Evolutionary conservation across 2,888 invertebrate genomes (phyloP).

Genomic region (Drosophila birchii): DNA sequence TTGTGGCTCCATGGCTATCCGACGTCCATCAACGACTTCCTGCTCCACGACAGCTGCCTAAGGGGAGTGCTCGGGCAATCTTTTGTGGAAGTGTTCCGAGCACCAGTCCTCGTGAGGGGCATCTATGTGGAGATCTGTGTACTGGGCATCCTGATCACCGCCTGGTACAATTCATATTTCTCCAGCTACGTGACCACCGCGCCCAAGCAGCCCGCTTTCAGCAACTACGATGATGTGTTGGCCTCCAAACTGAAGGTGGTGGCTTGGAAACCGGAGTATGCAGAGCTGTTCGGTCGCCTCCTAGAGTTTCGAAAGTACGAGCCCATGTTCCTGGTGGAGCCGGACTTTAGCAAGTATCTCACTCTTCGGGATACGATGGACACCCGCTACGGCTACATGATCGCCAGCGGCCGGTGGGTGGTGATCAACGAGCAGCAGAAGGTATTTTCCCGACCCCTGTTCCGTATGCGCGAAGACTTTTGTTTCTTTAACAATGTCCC

Average conservation of each 20-base stretch:
- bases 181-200: slow-evolving; percentile 79
- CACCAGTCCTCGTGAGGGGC: slow-evolving; percentile 66
- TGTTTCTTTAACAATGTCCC: slow-evolving; percentile 76
- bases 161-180: slow-evolving; percentile 80
- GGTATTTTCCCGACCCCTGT: slow-evolving; percentile 72
- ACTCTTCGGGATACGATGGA: slow-evolving; percentile 68
- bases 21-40: slow-evolving; percentile 56
- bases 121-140: slow-evolving; percentile 79
- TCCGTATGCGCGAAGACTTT: slow-evolving; percentile 68
- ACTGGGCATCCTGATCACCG: slow-evolving; percentile 78
- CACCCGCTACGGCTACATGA: slow-evolving; percentile 70
- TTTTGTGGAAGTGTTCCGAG: slow-evolving; percentile 64
- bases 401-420: slow-evolving; percentile 70
- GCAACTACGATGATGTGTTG: slow-evolving; percentile 72
- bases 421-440: slow-evolving; percentile 77
- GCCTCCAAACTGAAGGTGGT: slow-evolving; percentile 63
- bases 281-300: slow-evolving; percentile 46
- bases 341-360: slow-evolving; percentile 59
- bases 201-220: slow-evolving; percentile 65
- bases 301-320: slow-evolving; percentile 61
- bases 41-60: slow-evolving; percentile 78
- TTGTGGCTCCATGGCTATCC: slow-evolving; percentile 59
- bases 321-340: slow-evolving; percentile 65
- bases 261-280: slow-evolving; percentile 67
- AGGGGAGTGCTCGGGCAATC: slow-evolving; percentile 79